Conservation (phyloP, 2,888 invertebrate genomes). For the Ernsta delagoae region DNA sequence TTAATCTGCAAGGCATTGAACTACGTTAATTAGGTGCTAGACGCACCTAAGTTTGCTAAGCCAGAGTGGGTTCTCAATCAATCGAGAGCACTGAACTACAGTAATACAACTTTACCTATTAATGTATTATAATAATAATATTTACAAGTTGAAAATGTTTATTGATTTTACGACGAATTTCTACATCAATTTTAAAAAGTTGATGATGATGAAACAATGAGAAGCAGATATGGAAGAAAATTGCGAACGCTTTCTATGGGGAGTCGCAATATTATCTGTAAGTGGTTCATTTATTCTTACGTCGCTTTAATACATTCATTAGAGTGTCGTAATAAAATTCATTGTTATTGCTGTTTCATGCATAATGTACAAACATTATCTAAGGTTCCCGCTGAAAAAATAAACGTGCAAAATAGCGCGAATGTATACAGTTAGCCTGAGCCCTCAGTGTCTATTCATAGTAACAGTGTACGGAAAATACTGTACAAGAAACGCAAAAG, state of each 20-base stretch:
- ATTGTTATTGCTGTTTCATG: neutral
- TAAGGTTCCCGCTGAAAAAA: neutral
- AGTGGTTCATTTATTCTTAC: neutral
- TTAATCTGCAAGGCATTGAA: neutral
- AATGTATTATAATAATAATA: neutral
- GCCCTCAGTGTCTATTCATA: neutral
- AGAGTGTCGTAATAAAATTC: neutral
- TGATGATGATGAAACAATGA: no score
- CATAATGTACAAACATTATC: neutral
- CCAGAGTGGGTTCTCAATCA: neutral
- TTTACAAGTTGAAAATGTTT: no score
- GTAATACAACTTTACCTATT: constrained; percentile 4
- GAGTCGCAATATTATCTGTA: no score
- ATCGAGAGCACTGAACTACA: neutral
- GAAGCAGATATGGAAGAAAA: no score
- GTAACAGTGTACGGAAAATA: constrained; percentile 26
- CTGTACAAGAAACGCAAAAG: constrained; percentile 24
- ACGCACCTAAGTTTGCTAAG: neutral
- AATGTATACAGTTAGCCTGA: neutral
- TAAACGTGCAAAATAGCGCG: neutral
- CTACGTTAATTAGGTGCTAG: constrained; percentile 2
- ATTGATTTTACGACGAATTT: no score
- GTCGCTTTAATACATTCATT: constrained; percentile 1
- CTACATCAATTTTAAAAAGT: no score
- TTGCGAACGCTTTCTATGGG: no score